A percentile compares a stretch with the other conserved stretches of the same genome.
phyloP scores from a whole-genome alignment of 2,888 invertebrate genomes.

The Venustoraphidia nigricollis region DNA sequence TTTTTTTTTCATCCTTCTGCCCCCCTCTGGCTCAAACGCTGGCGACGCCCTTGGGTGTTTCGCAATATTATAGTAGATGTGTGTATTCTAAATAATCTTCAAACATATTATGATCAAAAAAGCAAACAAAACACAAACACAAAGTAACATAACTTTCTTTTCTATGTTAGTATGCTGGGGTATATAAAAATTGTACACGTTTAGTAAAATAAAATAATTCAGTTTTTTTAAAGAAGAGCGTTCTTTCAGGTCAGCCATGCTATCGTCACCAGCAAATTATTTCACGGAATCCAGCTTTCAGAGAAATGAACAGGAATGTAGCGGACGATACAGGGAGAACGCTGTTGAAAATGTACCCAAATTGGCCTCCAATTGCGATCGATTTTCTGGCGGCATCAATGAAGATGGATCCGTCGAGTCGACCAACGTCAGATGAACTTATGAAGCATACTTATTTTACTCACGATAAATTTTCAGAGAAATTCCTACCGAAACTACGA shows the following conservation, averaged over 20 bases:
- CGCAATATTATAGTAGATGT: no score
- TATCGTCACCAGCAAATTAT: slow-evolving; percentile 29
- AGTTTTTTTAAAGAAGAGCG: background rate
- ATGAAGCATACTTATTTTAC: slow-evolving; percentile 49
- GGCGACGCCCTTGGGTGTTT: no score
- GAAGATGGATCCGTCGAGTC: slow-evolving; percentile 46
- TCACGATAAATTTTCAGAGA: slow-evolving; percentile 48
- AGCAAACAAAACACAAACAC: no score
- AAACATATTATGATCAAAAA: no score
- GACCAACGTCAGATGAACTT: slow-evolving; percentile 46
- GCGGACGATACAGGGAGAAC: slow-evolving; percentile 14
- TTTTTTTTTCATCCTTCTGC: no score
- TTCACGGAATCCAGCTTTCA: slow-evolving; percentile 28
- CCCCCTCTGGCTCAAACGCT: no score
- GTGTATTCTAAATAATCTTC: no score
- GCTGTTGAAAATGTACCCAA: slow-evolving; percentile 27
- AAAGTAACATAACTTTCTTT: no score
- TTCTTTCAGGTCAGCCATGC: slow-evolving; percentile 28
- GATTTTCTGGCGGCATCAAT: slow-evolving; percentile 32
- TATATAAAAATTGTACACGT: no score
- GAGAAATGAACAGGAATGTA: slow-evolving; percentile 24
- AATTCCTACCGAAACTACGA: slow-evolving; percentile 47
- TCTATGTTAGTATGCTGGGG: no score
- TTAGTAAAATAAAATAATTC: no score
- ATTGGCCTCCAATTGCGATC: slow-evolving; percentile 27